phyloP scores from a whole-genome alignment of 2,113 vertebrate species.

The Eolophus roseicapilla region DNA sequence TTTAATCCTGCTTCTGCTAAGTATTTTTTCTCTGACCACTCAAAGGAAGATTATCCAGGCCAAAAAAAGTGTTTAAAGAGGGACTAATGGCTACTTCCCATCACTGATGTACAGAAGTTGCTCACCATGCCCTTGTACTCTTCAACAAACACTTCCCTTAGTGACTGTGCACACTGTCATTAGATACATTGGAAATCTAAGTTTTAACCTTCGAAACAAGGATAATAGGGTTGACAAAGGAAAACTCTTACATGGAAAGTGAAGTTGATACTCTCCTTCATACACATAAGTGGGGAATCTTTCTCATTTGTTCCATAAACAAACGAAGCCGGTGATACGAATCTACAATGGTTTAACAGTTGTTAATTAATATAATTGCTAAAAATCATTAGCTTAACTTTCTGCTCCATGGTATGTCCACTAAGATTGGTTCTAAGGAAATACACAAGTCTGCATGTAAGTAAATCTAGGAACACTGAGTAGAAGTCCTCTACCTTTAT shows the following conservation, averaged over 20 bases:
- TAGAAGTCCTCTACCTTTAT: neutral
- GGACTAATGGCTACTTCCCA: neutral
- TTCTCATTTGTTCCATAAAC: conserved; percentile 80
- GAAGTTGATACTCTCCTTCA: conserved; percentile 86
- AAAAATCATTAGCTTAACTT: neutral
- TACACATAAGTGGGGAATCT: conserved; percentile 69
- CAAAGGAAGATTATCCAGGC: neutral
- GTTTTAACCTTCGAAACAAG: neutral
- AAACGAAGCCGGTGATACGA: conserved; percentile 84
- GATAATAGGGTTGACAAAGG: neutral
- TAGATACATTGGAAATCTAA: neutral
- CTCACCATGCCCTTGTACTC: neutral
- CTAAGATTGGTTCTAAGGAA: neutral
- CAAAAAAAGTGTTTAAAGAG: neutral
- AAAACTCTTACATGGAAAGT: conserved; percentile 86
- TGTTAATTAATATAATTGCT: neutral
- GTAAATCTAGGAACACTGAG: neutral
- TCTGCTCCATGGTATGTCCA: neutral
- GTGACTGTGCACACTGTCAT: neutral
- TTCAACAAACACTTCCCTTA: neutral
- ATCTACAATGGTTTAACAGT: conserved; percentile 69
- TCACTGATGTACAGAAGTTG: neutral
- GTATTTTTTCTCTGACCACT: neutral
- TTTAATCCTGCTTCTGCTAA: neutral
- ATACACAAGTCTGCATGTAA: neutral